phyloP scores from a whole-genome alignment of 2,888 invertebrate species.

The Tanypteryx hageni region DNA sequence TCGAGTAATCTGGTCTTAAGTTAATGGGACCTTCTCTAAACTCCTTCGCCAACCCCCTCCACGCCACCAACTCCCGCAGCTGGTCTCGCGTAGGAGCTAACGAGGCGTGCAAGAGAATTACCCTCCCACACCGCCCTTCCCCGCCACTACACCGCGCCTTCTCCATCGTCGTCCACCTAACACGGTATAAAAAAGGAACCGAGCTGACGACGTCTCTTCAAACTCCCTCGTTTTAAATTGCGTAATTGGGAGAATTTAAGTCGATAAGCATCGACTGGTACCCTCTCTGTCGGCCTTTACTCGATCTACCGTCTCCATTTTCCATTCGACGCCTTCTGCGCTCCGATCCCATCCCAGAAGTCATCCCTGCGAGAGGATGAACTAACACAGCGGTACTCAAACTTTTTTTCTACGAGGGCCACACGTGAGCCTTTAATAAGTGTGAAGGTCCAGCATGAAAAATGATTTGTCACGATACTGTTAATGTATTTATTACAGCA shows the following conservation, averaged over 20 bases:
- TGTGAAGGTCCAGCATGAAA: too few relatives aligned
- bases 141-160: not conserved
- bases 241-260: conserved; percentile 44
- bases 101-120: too few relatives aligned
- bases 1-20: conserved; percentile 7
- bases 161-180: too few relatives aligned
- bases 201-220: not conserved
- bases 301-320: not conserved
- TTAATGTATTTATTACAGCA: too few relatives aligned
- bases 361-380: not conserved
- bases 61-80: too few relatives aligned
- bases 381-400: too few relatives aligned
- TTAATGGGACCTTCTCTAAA: not conserved
- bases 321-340: not conserved
- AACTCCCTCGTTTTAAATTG: conserved; percentile 41
- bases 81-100: too few relatives aligned
- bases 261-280: conserved; percentile 43
- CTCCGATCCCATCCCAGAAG: not conserved
- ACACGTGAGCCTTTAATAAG: too few relatives aligned
- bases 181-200: conserved; percentile 12
- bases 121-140: too few relatives aligned
- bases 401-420: too few relatives aligned
- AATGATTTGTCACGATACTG: too few relatives aligned
- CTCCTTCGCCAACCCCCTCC: not conserved
- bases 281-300: not conserved